Percentiles rank a stretch among this genome's conserved stretches.
Conservation (phyloP, 2,797 vertebrate genomes). For the Morus bassanus region DNA sequence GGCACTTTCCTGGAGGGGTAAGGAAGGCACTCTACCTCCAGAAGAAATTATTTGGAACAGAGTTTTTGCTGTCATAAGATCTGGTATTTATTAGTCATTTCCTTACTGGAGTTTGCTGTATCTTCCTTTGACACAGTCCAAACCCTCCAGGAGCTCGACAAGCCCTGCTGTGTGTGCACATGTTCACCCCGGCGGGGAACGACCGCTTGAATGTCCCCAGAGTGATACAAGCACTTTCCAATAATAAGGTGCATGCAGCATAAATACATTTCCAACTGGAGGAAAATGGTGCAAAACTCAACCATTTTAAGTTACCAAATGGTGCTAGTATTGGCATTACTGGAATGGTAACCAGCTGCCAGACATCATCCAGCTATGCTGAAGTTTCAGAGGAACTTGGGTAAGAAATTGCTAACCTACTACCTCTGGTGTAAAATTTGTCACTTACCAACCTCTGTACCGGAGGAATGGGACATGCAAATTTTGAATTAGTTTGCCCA, state of each 20-base stretch:
- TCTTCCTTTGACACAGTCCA: neutral
- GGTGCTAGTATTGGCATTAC: neutral
- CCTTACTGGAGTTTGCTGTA: neutral
- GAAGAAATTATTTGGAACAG: neutral
- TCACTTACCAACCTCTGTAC: neutral
- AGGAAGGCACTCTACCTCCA: neutral
- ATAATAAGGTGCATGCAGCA: neutral
- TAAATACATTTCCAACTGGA: neutral
- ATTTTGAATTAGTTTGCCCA: neutral
- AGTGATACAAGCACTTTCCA: neutral
- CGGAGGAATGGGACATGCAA: neutral
- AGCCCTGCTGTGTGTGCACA: accelerated
- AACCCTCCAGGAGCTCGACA: neutral
- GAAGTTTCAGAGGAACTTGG: neutral
- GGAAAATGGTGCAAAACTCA: neutral
- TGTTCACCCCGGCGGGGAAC: accelerated
- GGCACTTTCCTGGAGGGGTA: neutral
- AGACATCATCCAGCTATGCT: neutral
- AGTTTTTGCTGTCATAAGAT: neutral
- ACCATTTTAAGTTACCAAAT: neutral
- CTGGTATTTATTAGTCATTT: neutral
- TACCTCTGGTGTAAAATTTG: neutral
- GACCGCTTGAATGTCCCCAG: neutral
- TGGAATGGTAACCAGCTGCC: neutral
- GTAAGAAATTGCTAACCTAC: neutral